Percentiles rank a stretch among this genome's conserved stretches.
phyloP scores from a whole-genome alignment of 2,113 vertebrate species.

The Notothenia rossii region DNA sequence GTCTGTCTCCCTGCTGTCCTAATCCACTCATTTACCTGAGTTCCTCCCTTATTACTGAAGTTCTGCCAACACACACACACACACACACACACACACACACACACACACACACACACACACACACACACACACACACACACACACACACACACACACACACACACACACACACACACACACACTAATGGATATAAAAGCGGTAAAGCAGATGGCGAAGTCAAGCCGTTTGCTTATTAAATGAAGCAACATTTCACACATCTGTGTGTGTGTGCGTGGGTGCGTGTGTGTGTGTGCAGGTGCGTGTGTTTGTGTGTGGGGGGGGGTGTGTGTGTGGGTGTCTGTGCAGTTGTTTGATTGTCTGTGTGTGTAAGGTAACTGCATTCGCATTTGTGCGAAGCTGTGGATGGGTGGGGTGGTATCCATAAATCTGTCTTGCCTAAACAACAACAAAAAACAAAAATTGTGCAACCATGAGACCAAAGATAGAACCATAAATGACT shows the following conservation, averaged over 20 bases:
- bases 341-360: neutral
- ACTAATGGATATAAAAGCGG: slow-evolving; percentile 12
- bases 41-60: slow-evolving; percentile 56
- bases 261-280: slow-evolving; percentile 21
- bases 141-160: slow-evolving; percentile 57
- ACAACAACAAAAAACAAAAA: slow-evolving; percentile 61
- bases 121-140: slow-evolving; percentile 31
- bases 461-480: slow-evolving; percentile 35
- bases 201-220: slow-evolving; percentile 47
- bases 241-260: slow-evolving; percentile 48
- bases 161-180: slow-evolving; percentile 32
- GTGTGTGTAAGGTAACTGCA: slow-evolving; percentile 21
- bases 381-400: slow-evolving; percentile 32
- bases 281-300: neutral
- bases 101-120: slow-evolving; percentile 37
- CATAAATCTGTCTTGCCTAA: slow-evolving; percentile 65
- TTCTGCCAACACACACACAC: slow-evolving; percentile 55
- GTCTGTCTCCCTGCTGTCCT: slow-evolving; percentile 56
- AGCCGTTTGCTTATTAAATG: slow-evolving; percentile 34
- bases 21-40: slow-evolving; percentile 71
- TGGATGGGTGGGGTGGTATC: slow-evolving; percentile 40
- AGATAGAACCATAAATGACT: slow-evolving; percentile 51
- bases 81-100: slow-evolving; percentile 32
- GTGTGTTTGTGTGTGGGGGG: neutral
- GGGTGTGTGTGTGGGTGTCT: neutral